phyloP scores from a whole-genome alignment of 2,113 vertebrate genomes.

The Petrocephalus microphthalmus region DNA sequence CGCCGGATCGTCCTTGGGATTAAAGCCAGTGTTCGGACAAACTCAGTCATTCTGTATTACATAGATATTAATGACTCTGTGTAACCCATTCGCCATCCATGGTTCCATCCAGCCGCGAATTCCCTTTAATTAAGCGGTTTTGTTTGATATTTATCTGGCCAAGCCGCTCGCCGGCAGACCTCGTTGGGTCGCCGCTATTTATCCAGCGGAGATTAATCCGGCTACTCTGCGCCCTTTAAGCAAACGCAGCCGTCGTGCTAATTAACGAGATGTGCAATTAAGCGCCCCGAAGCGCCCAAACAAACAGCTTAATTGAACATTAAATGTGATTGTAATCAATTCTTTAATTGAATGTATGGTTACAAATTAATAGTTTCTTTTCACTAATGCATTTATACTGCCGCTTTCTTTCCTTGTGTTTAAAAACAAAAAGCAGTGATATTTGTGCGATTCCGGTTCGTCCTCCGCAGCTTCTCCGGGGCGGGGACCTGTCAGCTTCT shows the following conservation, averaged over 20 bases:
- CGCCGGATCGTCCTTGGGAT: neutral
- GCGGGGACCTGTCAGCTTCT: neutral
- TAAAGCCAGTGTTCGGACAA: neutral
- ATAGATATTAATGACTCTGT: neutral
- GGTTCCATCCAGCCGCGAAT: neutral
- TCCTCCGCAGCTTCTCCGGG: neutral
- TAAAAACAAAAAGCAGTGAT: neutral
- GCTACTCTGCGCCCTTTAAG: neutral
- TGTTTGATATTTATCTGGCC: neutral
- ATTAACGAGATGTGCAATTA: neutral
- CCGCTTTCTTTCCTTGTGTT: neutral
- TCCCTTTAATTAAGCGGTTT: neutral
- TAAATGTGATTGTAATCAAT: conserved; percentile 6
- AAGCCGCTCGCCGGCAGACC: neutral
- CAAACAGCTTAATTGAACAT: neutral
- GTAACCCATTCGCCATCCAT: neutral
- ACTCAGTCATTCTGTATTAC: neutral
- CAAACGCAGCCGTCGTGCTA: neutral
- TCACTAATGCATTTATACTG: neutral
- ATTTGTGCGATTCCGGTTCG: neutral
- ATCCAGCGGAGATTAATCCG: neutral
- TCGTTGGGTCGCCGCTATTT: neutral
- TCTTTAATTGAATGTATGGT: conserved; percentile 10
- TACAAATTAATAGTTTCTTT: neutral
- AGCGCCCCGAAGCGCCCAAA: neutral